Evolutionary conservation across 1,140 invertebrate species (phyloP).

Genomic region (Himalopsyche phryganea): DNA sequence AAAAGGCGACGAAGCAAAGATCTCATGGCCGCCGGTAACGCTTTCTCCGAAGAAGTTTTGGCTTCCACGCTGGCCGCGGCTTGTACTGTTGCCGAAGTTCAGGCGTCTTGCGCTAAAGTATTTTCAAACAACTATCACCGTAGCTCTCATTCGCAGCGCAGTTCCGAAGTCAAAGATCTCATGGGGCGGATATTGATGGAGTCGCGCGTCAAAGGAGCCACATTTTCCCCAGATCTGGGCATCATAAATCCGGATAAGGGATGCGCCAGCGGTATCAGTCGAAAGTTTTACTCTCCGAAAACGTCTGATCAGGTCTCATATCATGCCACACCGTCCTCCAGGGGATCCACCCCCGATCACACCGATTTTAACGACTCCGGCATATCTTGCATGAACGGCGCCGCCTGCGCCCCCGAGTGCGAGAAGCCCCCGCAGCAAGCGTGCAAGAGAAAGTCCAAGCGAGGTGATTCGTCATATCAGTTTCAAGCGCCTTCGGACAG

Average conservation of each 20-base stretch:
- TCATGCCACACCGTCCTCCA: constrained; percentile 33
- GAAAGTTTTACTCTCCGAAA: constrained; percentile 36
- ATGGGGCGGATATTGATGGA: constrained; percentile 2
- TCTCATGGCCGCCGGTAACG: constrained; percentile 28
- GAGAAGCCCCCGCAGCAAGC: constrained; percentile 11
- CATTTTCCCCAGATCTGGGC: constrained; percentile 35
- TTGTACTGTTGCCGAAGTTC: constrained; percentile 15
- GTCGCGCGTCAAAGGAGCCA: constrained; percentile 29
- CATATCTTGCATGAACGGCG: constrained; percentile 8
- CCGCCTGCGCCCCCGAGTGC: not conserved
- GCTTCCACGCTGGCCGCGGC: constrained; percentile 13
- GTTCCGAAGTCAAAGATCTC: not conserved
- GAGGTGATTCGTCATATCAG: constrained; percentile 16
- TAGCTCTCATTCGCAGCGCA: not conserved
- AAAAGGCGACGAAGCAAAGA: constrained; percentile 45
- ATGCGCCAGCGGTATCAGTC: constrained; percentile 30
- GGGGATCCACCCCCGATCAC: constrained; percentile 31
- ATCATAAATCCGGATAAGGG: constrained; percentile 40
- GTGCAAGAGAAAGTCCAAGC: constrained; percentile 14
- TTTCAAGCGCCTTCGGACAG: constrained; percentile 23
- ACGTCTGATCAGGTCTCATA: constrained; percentile 27
- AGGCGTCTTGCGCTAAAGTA: not conserved
- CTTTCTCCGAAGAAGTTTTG: constrained; percentile 43
- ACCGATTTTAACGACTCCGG: constrained; percentile 23
- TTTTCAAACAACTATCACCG: too few relatives aligned